Evolutionary conservation across 2,797 vertebrate genomes (phyloP), one percentile per base, ranked within the genome.

Genomic region (Pipistrellus pygmaeus): DNA sequence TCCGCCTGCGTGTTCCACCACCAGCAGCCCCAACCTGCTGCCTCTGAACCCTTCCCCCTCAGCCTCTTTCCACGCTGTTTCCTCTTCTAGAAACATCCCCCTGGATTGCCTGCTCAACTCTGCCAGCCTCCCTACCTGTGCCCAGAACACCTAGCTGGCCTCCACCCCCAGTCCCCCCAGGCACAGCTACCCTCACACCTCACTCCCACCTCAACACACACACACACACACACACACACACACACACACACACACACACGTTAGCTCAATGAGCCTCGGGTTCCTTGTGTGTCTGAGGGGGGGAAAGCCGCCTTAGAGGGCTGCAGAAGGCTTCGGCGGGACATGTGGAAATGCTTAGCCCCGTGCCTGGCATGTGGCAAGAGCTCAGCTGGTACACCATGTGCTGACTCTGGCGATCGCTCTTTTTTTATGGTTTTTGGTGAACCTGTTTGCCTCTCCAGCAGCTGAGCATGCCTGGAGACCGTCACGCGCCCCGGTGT

Each of bases 11-110:
- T 21, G 38, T 23, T 38, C 71, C 6, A 1, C 30, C 23, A 55
- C 85, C 55, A 25, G 21, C 17, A 38, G 27, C 41, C 64, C 73
- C 48, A 51, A 1, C 30, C 91, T 38, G 9, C 25, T 51, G 38
- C 75, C 91, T 95, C 83, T 38, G 68, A 85, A 14, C 13, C 15
- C 12, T 30, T 62, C n/a, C 38, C 80, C 72, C 46, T n/a, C 25
- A 62, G 23, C 51, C 30, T 17, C 11, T 93, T 60, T 62, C 44
- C 32, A 23, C 6, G 20, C 32, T 51, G 35, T 68, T 94, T 77
- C n/a, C 60, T 76, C 30, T 73, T 86, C 80, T n/a, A 78, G 69
- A 91, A 94, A 64, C 41, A 80, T 51, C 68, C n/a, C 57, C 8
- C 11, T 46, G 78, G 32, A 30, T 62, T 23, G 3, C 53, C 73